Evolutionary conservation across 2,113 vertebrate species (phyloP).

Genomic region (Dipodomys spectabilis): DNA sequence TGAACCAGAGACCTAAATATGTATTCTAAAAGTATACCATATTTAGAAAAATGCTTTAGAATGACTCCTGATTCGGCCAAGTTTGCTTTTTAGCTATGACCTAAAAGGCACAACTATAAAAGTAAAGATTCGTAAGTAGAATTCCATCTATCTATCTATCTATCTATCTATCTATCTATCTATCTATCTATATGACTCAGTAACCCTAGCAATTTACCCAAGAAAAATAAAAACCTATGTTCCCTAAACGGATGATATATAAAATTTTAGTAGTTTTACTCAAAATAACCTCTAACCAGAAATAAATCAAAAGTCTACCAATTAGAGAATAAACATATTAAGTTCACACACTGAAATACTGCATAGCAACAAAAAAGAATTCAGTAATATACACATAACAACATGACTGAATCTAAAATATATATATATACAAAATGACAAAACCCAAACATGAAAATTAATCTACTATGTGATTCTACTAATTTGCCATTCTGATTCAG

Average conservation of each 20-base stretch:
- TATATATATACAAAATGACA: neutral
- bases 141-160: neutral
- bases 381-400: neutral
- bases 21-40: slow-evolving; percentile 29
- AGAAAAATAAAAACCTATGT: slow-evolving; percentile 43
- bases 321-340: neutral
- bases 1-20: neutral
- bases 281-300: neutral
- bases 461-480: neutral
- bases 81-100: neutral
- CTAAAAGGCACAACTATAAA: neutral
- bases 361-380: slow-evolving; percentile 9
- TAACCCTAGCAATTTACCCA: slow-evolving; percentile 45
- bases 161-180: no score
- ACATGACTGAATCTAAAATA: neutral
- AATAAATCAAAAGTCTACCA: slow-evolving; percentile 56
- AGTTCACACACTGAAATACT: neutral
- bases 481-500: slow-evolving; percentile 17
- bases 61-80: neutral
- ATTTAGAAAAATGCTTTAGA: neutral
- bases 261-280: slow-evolving; percentile 46
- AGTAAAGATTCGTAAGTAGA: neutral
- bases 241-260: neutral
- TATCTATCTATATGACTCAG: neutral
- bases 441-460: neutral